Conservation (phyloP, 2,888 invertebrate species). For the Himalopsyche japonica region DNA sequence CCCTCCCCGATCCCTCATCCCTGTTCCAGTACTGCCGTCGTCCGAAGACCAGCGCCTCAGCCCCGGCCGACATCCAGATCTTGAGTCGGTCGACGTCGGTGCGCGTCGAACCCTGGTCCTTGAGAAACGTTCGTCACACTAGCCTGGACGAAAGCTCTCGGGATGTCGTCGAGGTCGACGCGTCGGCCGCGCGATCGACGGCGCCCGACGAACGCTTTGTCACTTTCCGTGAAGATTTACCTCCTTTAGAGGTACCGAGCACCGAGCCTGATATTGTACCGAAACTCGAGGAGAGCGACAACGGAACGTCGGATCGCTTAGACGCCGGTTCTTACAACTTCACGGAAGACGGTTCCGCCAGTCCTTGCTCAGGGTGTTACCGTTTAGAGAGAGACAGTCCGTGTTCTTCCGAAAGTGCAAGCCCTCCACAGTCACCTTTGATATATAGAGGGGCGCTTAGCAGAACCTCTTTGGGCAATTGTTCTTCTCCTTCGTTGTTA, state of each 20-base stretch:
- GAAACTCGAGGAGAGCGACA: not conserved
- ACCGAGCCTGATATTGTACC: constrained; percentile 3
- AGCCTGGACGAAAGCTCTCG: constrained; percentile 49
- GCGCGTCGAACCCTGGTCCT: constrained; percentile 42
- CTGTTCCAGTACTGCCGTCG: constrained; percentile 32
- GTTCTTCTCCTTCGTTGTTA: constrained; percentile 45
- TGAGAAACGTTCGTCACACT: constrained; percentile 53
- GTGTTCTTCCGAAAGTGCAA: constrained; percentile 45
- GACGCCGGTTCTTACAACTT: not conserved
- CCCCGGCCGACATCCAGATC: constrained; percentile 45
- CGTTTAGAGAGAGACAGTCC: constrained; percentile 39
- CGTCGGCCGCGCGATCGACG: not conserved
- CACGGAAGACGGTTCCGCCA: constrained; percentile 10
- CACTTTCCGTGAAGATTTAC: constrained; percentile 1
- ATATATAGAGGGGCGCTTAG: constrained; percentile 40
- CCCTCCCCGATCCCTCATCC: constrained; percentile 45
- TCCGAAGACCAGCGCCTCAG: constrained; percentile 41
- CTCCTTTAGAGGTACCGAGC: constrained; percentile 11
- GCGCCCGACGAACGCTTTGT: constrained; percentile 13
- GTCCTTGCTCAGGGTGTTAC: constrained; percentile 26
- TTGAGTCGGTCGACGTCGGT: constrained; percentile 50
- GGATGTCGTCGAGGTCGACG: constrained; percentile 48
- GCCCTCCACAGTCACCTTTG: constrained; percentile 43
- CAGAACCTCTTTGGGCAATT: constrained; percentile 38
- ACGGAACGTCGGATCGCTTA: not conserved